A percentile compares a stretch with the other conserved stretches of the same genome.
Evolutionary conservation across 2,113 vertebrate genomes (phyloP).

Genomic region (Chlorodrepanis virens): DNA sequence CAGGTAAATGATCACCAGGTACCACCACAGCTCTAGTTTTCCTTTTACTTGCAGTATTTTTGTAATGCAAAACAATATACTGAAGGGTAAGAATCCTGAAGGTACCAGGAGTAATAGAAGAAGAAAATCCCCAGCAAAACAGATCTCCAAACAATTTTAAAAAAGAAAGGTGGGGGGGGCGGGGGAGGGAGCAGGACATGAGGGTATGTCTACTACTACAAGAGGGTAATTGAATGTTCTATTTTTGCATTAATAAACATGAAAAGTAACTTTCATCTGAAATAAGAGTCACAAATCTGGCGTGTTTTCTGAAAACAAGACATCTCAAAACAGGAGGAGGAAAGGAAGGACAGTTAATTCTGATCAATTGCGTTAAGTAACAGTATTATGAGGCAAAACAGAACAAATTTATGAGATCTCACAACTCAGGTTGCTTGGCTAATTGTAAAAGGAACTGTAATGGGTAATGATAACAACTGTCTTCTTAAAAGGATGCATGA

Average conservation of each 20-base stretch:
- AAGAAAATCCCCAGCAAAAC: slow-evolving; percentile 60
- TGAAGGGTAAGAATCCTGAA: neutral
- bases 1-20: neutral
- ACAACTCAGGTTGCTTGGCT: neutral
- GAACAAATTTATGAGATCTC: neutral
- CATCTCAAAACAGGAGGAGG: neutral
- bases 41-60: slow-evolving; percentile 24
- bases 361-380: neutral
- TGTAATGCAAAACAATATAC: neutral
- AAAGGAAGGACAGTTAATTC: neutral
- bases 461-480: neutral
- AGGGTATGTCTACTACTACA: neutral
- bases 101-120: neutral
- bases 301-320: neutral
- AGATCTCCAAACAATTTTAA: neutral
- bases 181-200: neutral
- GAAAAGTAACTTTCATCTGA: neutral
- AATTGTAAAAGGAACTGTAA: neutral
- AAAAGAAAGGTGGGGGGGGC: neutral
- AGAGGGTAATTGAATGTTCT: neutral
- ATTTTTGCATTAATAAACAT: neutral
- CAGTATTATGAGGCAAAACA: neutral
- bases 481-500: neutral
- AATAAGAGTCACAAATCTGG: neutral
- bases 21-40: neutral